phyloP scores from a whole-genome alignment of 2,797 vertebrate species.

The Sciurus carolinensis region DNA sequence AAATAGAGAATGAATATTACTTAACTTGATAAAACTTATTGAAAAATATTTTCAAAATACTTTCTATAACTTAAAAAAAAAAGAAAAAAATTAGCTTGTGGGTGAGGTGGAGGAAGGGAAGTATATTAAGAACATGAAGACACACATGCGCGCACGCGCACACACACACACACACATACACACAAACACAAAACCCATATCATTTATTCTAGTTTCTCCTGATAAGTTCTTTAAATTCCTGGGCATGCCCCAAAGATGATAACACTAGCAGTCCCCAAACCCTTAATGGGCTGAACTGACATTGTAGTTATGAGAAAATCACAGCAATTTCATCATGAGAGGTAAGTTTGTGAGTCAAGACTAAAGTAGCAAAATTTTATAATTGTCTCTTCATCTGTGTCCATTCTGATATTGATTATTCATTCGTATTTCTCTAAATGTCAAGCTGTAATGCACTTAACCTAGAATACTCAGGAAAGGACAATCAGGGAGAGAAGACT shows the following conservation, averaged over 20 bases:
- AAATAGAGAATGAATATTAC: conserved; percentile 20
- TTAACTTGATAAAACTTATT: not conserved
- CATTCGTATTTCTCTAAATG: not conserved
- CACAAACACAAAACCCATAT: not conserved
- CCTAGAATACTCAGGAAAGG: not conserved
- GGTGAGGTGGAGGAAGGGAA: not conserved
- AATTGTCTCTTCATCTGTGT: not conserved
- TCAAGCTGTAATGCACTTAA: not conserved
- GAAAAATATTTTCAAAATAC: not conserved
- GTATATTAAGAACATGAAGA: conserved; percentile 15
- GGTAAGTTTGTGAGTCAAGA: not conserved
- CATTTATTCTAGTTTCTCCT: not conserved
- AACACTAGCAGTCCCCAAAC: not conserved
- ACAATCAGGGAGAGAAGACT: not conserved
- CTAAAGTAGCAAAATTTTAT: not conserved
- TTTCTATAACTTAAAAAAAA: not conserved
- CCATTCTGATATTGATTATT: not conserved
- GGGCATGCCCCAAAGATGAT: not conserved
- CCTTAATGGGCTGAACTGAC: not conserved
- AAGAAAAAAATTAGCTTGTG: not conserved
- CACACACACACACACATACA: not conserved
- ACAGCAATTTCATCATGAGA: not conserved
- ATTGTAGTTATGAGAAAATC: not conserved
- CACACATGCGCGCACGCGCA: too few species aligned
- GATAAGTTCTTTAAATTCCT: not conserved